Conservation (phyloP, 2,797 vertebrate genomes). For the Brotula barbata region DNA sequence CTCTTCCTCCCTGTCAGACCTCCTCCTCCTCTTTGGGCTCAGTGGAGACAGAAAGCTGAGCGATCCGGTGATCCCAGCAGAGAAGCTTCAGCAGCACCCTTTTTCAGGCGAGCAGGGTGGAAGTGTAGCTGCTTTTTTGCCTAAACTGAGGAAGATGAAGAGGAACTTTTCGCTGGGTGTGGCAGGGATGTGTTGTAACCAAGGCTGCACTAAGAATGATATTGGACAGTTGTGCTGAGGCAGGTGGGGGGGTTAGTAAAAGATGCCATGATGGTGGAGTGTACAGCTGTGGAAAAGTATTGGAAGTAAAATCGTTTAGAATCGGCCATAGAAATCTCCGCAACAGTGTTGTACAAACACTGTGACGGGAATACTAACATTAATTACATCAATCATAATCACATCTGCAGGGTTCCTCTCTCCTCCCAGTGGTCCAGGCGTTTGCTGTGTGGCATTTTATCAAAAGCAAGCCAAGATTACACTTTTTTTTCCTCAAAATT, state of each 20-base stretch:
- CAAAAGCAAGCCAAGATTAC: too few relatives aligned
- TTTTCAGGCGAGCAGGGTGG: conserved; percentile 16
- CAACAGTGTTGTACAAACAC: too few relatives aligned
- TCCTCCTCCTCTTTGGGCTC: conserved; percentile 55
- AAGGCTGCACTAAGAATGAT: conserved; percentile 86
- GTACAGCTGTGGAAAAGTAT: background rate
- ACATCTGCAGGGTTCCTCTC: too few relatives aligned
- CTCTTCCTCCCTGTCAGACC: conserved; percentile 65
- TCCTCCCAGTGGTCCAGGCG: too few relatives aligned
- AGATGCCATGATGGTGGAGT: background rate
- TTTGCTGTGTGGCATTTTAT: too few relatives aligned
- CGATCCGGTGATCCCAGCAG: background rate
- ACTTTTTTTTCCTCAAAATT: too few relatives aligned
- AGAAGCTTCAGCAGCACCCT: conserved; percentile 10
- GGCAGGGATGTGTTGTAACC: conserved; percentile 83
- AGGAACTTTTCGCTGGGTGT: conserved; percentile 77
- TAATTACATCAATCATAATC: too few relatives aligned
- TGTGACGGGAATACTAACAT: too few relatives aligned
- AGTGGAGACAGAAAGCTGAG: conserved; percentile 24
- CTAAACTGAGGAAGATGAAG: conserved; percentile 72
- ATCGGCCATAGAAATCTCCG: too few relatives aligned
- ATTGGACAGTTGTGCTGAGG: conserved; percentile 86
- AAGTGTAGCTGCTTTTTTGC: conserved; percentile 50
- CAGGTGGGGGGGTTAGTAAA: background rate
- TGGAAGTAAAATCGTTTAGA: background rate